phyloP scores from a whole-genome alignment of 2,113 vertebrate genomes.

The Sceloporus undulatus region DNA sequence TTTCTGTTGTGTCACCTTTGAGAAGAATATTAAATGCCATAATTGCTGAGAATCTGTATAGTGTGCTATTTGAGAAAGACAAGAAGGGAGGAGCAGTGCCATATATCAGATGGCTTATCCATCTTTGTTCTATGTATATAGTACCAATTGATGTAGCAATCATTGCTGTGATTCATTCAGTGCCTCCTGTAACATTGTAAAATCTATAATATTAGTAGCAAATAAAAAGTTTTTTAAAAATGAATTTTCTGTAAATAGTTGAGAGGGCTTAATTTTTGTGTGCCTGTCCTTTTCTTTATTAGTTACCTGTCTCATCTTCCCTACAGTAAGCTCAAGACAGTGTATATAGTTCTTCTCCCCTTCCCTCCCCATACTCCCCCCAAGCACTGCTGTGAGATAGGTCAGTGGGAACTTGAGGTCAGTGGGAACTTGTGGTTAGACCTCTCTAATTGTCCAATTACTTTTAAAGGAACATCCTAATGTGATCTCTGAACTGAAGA shows the following conservation, averaged over 20 bases:
- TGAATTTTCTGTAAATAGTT: not conserved
- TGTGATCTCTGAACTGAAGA: not conserved
- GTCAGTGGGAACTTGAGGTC: not conserved
- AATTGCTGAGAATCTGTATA: not conserved
- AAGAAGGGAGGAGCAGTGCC: not conserved
- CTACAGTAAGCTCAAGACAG: no score
- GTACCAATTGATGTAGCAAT: conserved; percentile 38
- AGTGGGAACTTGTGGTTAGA: not conserved
- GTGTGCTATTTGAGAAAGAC: not conserved
- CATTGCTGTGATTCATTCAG: not conserved
- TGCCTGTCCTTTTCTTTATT: no score
- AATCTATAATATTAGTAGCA: not conserved
- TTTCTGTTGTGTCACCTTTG: not conserved
- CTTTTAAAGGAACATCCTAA: not conserved
- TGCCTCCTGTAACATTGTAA: not conserved
- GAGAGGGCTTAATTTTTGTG: not conserved
- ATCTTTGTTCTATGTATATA: conserved; percentile 49
- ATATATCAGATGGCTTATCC: conserved; percentile 37
- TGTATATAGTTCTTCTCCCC: no score
- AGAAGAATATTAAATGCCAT: not conserved
- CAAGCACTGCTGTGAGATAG: not conserved
- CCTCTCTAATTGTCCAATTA: not conserved
- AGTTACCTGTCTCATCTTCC: no score
- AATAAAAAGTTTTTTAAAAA: not conserved
- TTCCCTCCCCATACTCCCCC: no score